phyloP scores from a whole-genome alignment of 2,797 vertebrate species.

The Salarias fasciatus region DNA sequence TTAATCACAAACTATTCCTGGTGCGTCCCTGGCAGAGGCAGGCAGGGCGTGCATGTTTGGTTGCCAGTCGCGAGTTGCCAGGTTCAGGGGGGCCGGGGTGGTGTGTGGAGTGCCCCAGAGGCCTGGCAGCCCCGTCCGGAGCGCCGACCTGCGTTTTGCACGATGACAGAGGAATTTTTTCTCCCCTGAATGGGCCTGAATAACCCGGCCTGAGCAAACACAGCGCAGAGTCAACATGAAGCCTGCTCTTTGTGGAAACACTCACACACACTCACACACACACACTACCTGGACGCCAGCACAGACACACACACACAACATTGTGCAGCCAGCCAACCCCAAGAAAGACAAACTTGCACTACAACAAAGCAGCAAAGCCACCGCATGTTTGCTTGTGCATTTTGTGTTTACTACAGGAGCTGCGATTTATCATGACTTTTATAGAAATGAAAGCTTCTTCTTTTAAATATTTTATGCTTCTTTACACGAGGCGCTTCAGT shows the following conservation, averaged over 20 bases:
- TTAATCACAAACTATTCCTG: conserved; percentile 78
- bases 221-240: conserved; percentile 40
- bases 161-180: conserved; percentile 38
- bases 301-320: too few relatives aligned
- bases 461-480: too few relatives aligned
- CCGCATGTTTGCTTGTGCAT: too few relatives aligned
- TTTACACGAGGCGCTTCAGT: too few relatives aligned
- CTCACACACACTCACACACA: too few relatives aligned
- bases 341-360: too few relatives aligned
- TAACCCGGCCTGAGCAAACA: conserved; percentile 51
- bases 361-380: too few relatives aligned
- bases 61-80: conserved; percentile 62
- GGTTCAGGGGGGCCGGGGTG: conserved; percentile 66
- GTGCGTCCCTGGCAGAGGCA: conserved; percentile 52
- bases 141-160: conserved; percentile 47
- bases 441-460: too few relatives aligned
- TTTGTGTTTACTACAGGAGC: too few relatives aligned
- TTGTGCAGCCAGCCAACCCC: too few relatives aligned
- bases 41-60: conserved; percentile 57
- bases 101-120: conserved; percentile 35
- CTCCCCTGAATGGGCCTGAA: conserved; percentile 43
- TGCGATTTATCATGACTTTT: too few relatives aligned
- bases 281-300: too few relatives aligned
- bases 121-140: conserved; percentile 49
- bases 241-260: not conserved